Evolutionary conservation across 1,140 invertebrate species (phyloP).

Genomic region (Chironomus striatipennis): DNA sequence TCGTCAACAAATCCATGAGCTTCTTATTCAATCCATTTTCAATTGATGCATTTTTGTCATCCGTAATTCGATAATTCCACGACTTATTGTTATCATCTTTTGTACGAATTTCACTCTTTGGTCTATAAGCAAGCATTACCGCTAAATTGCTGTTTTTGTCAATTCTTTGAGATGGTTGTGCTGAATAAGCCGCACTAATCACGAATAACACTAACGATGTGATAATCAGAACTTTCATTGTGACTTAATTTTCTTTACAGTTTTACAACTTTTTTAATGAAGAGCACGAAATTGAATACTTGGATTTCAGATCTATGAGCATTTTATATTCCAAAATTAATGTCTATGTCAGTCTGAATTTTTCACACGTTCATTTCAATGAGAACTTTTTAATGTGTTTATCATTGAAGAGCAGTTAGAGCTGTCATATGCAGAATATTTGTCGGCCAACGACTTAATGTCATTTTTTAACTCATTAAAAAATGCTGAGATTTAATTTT

Average conservation of each 20-base stretch:
- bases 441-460: background rate
- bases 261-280: background rate
- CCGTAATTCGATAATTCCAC: background rate
- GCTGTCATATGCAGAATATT: background rate
- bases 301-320: background rate
- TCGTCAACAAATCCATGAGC: background rate
- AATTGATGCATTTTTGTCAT: background rate
- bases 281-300: too few species aligned
- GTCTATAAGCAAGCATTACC: background rate
- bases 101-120: background rate
- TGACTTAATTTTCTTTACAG: background rate
- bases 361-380: background rate
- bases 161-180: background rate
- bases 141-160: background rate
- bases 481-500: background rate
- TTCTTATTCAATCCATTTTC: background rate
- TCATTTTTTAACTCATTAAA: background rate
- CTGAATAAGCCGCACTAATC: background rate
- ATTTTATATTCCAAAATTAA: slow-evolving; percentile 9
- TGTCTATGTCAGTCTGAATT: slow-evolving; percentile 1
- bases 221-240: background rate
- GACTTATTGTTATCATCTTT: background rate
- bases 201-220: background rate
- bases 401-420: too few species aligned
- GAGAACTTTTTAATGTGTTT: background rate